A percentile compares a stretch with the other conserved stretches of the same genome.
These are phyloP conservation scores for Synanthedon formicaeformis DNA, from an alignment of 2,888 invertebrate species.

Conservation along the genomic window DNA sequence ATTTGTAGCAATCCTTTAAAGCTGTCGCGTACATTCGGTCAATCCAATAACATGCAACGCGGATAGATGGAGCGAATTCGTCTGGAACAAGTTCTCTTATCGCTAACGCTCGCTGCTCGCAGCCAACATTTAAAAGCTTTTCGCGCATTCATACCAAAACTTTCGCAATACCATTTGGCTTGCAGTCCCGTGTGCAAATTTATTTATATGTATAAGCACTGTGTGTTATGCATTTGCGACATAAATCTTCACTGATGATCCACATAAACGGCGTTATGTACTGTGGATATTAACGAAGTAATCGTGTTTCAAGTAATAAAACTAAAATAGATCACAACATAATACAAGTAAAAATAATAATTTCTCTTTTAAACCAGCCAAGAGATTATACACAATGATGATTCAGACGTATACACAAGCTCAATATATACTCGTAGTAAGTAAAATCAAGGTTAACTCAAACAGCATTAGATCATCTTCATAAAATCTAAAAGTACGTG, in stretches of 20 bases:
- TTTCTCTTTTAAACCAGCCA: too few relatives aligned
- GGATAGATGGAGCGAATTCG: background rate
- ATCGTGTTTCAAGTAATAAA: too few relatives aligned
- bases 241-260: background rate
- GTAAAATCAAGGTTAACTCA: background rate
- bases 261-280: too few relatives aligned
- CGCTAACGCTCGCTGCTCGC: constrained; percentile 7
- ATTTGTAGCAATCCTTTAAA: background rate
- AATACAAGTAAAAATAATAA: too few relatives aligned
- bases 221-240: background rate
- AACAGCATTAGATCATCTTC: background rate
- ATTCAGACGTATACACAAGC: too few relatives aligned
- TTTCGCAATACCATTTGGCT: constrained; percentile 46
- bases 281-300: too few relatives aligned
- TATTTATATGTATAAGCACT: background rate
- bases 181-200: constrained; percentile 21
- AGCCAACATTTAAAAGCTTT: constrained; percentile 32
- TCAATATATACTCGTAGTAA: too few relatives aligned
- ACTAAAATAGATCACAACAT: too few relatives aligned
- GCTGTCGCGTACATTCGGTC: background rate
- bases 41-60: background rate
- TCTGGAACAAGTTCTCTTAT: constrained; percentile 12
- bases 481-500: background rate
- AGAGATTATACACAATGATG: too few relatives aligned
- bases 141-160: constrained; percentile 47